These are phyloP conservation scores for Notechis scutatus DNA, from an alignment of 2,113 vertebrate species.

Conservation along the genomic window DNA sequence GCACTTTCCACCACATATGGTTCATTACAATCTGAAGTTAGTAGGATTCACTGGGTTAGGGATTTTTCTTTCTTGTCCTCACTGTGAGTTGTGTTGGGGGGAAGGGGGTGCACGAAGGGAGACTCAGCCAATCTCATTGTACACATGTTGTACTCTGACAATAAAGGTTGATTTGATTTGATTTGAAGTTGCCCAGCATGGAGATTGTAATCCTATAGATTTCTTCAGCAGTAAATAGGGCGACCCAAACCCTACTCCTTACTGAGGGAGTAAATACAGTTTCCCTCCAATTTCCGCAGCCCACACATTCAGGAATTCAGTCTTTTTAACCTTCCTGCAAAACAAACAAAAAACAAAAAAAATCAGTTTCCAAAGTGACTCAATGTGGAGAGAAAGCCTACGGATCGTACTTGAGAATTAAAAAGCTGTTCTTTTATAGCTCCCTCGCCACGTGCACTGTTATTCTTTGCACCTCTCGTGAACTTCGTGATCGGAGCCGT, in stretches of 20 bases:
- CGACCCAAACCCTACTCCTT: neutral
- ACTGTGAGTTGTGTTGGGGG: too few species aligned
- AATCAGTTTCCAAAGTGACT: neutral
- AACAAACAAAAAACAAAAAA: neutral
- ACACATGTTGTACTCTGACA: too few species aligned
- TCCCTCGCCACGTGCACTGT: neutral
- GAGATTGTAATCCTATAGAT: neutral
- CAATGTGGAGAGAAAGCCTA: neutral
- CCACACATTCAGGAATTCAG: neutral
- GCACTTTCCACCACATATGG: neutral
- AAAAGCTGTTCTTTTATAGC: neutral
- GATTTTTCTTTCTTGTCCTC: too few species aligned
- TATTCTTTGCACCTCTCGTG: neutral
- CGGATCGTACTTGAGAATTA: neutral
- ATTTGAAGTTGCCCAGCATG: neutral
- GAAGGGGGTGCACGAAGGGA: too few species aligned
- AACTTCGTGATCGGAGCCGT: neutral
- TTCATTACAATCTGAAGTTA: neutral
- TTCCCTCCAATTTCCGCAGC: neutral
- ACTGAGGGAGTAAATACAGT: neutral
- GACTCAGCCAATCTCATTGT: too few species aligned
- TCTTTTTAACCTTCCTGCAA: neutral
- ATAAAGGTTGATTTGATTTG: too few species aligned
- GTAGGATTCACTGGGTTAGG: too few species aligned
- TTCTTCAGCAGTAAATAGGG: neutral